Percentiles rank a stretch among this genome's conserved stretches.
phyloP scores from a whole-genome alignment of 1,140 invertebrate genomes.

The Geopemphigus sp. region DNA sequence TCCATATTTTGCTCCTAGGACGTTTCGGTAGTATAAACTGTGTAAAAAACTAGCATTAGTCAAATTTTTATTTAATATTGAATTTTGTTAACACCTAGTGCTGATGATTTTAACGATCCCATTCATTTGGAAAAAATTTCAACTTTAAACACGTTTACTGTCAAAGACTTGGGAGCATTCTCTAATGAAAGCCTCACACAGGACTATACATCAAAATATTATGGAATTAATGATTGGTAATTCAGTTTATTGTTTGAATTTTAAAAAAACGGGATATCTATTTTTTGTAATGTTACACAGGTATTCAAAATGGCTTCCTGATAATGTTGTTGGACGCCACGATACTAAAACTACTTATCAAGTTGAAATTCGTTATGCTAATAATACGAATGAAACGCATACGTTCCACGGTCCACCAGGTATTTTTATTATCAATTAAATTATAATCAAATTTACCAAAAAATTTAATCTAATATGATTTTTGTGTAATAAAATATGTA shows the following conservation, averaged over 20 bases:
- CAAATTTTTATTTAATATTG: background rate
- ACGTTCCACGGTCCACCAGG: conserved; percentile 90
- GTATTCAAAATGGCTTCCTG: conserved; percentile 83
- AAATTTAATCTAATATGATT: background rate
- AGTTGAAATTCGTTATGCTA: conserved; percentile 87
- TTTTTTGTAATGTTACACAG: conserved; percentile 54
- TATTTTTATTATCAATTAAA: conserved; percentile 52
- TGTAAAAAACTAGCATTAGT: background rate
- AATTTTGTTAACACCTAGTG: conserved; percentile 57
- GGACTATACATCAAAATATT: conserved; percentile 89
- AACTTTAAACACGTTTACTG: conserved; percentile 82
- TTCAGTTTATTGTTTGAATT: conserved; percentile 51
- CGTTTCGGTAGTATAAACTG: conserved; percentile 62
- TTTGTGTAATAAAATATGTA: conserved; percentile 40
- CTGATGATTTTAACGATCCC: conserved; percentile 92
- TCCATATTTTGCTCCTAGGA: conserved; percentile 90
- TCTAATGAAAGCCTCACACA: conserved; percentile 67
- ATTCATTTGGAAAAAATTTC: conserved; percentile 88
- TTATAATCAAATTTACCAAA: background rate
- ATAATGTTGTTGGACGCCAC: conserved; percentile 74
- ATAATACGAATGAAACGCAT: conserved; percentile 92
- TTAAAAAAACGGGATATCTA: background rate
- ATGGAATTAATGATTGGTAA: conserved; percentile 91
- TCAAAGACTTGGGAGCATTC: conserved; percentile 80
- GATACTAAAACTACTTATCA: conserved; percentile 93